Base-by-base conservation (phyloP, 2,797 vertebrate genomes). In the Hozukius guyotensis region DNA sequence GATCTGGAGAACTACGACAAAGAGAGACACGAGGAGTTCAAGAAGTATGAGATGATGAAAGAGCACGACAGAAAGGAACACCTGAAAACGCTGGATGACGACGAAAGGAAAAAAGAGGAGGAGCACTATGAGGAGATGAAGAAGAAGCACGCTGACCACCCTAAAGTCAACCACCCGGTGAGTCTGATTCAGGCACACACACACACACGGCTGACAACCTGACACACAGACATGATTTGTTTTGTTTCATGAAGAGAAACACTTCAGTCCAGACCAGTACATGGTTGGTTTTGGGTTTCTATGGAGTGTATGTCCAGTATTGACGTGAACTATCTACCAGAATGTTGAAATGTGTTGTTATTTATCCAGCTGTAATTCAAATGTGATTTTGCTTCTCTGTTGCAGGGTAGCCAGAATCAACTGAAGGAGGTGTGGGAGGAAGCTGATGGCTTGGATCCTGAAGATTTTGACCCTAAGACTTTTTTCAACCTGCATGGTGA, bases 371-470 rank as follows among this genome's bases (percentile, higher is more conserved):
- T 34, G 6, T 38, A 27, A 24, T 69, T 78, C 5, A 69, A 63
- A 65, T 75, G 31, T 31, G 16, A 53, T 42, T 64, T 76, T 67
- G 9, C 34, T 49, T 25, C 4, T 6, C 6, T 81, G 25, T 88
- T 88, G 49, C 88, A 99, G 99, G 99, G 98, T 57, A 99, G 99
- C 93, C 97, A 99, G 95, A 97, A 98, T 92, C 98, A 99, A 84
- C 94, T 99, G 76, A 99, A 98, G 89, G 98, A 99, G 90, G 98
- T 99, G 18, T 99, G 98, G 98, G 97, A 99, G 94, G 98, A 99
- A 88, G 93, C 97, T 56, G 99, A 99, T 89, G 98, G 99, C 72
- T 95, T 99, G 81, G 98, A 99, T 88, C 98, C 99, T 55, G 97
- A 97, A 71, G 98, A 99, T 83, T 99, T 99, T 93, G 97, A 99